Percentiles rank a stretch among this genome's conserved stretches.
Evolutionary conservation across 2,113 vertebrate species (phyloP).

Genomic region (Alligator sinensis): DNA sequence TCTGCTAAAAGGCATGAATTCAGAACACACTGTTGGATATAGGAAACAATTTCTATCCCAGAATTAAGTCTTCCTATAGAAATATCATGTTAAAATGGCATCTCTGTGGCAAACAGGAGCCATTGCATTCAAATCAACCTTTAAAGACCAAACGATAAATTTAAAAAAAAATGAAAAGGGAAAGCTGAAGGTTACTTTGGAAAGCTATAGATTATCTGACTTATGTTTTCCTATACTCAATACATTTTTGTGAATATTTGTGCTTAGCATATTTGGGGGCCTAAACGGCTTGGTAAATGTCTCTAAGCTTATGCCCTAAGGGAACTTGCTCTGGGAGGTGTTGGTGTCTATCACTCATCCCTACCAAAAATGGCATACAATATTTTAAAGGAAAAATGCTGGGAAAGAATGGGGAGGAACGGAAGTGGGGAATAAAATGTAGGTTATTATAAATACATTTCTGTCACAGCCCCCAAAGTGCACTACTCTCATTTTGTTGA

Average conservation of each 20-base stretch:
- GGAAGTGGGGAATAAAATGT: constrained; percentile 22
- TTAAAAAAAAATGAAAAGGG: background rate
- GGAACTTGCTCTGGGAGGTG: constrained; percentile 7
- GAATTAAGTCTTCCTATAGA: background rate
- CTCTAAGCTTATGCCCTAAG: background rate
- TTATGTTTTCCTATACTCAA: background rate
- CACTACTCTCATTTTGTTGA: background rate
- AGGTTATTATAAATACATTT: background rate
- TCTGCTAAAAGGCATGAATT: background rate
- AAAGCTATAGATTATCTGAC: background rate
- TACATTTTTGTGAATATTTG: background rate
- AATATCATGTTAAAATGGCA: background rate
- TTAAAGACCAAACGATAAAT: background rate
- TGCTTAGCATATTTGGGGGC: background rate
- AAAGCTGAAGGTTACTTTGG: background rate
- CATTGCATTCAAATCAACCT: background rate
- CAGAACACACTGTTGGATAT: background rate
- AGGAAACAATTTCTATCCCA: background rate
- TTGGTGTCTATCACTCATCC: background rate
- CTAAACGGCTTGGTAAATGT: constrained; percentile 26
- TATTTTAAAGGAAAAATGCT: background rate
- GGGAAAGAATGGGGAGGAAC: too few species aligned
- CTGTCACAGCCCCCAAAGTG: background rate
- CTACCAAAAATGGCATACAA: background rate
- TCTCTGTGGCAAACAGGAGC: background rate